phyloP scores from a whole-genome alignment of 1,140 invertebrate species.

The Lutraria rhynchaena region DNA sequence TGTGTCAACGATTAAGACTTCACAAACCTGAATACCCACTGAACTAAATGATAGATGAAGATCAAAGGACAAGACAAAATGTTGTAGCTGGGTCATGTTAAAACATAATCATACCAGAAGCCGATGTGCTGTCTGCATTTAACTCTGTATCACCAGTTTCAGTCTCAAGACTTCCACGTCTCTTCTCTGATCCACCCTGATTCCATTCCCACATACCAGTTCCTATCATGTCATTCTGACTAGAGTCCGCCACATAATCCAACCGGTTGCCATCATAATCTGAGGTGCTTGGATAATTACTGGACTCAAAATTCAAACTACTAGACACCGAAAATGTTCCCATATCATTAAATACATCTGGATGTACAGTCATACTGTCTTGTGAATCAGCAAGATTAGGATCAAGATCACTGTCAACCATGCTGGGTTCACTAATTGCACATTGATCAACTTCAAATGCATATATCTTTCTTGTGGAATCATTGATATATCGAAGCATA shows the following conservation, averaged over 20 bases:
- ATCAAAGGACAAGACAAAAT: too few relatives aligned
- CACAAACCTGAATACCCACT: too few relatives aligned
- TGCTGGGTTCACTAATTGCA: background rate
- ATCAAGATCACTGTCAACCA: background rate
- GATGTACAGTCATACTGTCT: background rate
- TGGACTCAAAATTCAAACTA: background rate
- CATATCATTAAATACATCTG: slow-evolving; percentile 35
- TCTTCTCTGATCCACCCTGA: slow-evolving; percentile 1
- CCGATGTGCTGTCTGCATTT: slow-evolving; percentile 27
- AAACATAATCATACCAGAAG: background rate
- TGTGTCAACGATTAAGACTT: too few relatives aligned
- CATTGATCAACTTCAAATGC: slow-evolving; percentile 77
- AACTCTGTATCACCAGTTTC: slow-evolving; percentile 10
- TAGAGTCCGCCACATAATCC: background rate
- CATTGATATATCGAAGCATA: slow-evolving; percentile 84
- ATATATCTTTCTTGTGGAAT: slow-evolving; percentile 82
- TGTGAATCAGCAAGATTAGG: background rate
- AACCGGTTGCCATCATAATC: background rate
- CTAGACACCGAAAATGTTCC: slow-evolving; percentile 22
- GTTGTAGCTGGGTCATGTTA: background rate
- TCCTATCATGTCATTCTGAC: slow-evolving; percentile 14
- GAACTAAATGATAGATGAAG: too few relatives aligned
- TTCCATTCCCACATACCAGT: slow-evolving; percentile 49
- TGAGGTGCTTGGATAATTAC: background rate
- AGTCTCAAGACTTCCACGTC: slow-evolving; percentile 27